Conservation (phyloP, 2,888 invertebrate species). For the Archips crataeganus region DNA sequence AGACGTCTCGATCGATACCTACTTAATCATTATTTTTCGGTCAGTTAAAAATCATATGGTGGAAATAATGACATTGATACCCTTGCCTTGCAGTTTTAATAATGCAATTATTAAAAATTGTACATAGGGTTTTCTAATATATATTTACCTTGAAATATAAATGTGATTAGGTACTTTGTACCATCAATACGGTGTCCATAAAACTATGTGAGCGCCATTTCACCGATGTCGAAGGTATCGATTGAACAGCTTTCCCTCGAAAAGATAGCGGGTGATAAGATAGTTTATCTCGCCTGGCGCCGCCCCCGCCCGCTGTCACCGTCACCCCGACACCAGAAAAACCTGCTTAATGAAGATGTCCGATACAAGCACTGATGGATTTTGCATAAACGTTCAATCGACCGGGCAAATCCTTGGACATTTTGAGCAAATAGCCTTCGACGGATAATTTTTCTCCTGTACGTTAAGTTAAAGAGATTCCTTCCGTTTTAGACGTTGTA, state of each 20-base stretch:
- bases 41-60: neutral
- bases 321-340: conserved; percentile 57
- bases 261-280: conserved; percentile 74
- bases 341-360: conserved; percentile 53
- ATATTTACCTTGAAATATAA: neutral
- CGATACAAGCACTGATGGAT: conserved; percentile 47
- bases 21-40: conserved; percentile 3
- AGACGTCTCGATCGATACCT: conserved; percentile 16
- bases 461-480: neutral
- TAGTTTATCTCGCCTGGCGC: conserved; percentile 68
- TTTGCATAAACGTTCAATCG: conserved; percentile 38
- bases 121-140: no score
- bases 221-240: conserved; percentile 56
- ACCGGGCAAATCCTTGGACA: conserved; percentile 13
- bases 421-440: conserved; percentile 11
- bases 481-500: neutral
- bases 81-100: no score
- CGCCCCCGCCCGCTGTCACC: conserved; percentile 60
- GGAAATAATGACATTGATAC: neutral
- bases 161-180: neutral
- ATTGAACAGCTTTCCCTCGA: conserved; percentile 68
- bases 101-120: no score
- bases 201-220: conserved; percentile 28
- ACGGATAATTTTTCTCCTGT: conserved; percentile 1
- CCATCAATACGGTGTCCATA: conserved; percentile 8